Base-by-base conservation (phyloP, 1,140 invertebrate species). In the Bombus pyrosoma region DNA sequence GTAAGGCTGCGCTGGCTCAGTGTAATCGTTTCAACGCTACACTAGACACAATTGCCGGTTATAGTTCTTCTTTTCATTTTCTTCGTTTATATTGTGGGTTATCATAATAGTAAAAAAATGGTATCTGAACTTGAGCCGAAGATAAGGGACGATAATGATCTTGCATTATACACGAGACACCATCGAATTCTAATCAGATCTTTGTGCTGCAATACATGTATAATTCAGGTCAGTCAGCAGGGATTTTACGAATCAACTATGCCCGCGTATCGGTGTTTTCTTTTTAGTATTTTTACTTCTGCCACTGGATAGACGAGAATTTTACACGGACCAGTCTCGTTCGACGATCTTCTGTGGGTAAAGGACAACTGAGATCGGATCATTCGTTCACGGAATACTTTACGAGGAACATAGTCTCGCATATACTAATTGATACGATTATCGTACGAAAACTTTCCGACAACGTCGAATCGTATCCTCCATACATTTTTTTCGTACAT, bases 391-490 rank as follows among this genome's bases (percentile, higher is more conserved):
- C n/a, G 71, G 71, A 73, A 57, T 39, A n/a, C 28, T 59, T 59
- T 41, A 32, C 28, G 37, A 81, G 37, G 15, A 81, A 53, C 68
- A 79, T 79, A 84, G 76, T 68, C 66, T 37, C 66, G 37, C 3
- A 25, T 39, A 81, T 74, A 39, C 79, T 86, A 77, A 73, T 87
- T 86, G 68, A 32, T 66, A 64, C 76, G 78, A 64, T 81, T 81
- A 86, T 87, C 76, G n/a, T 71, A 39, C 15, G 53, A 87, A 87
- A 87, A 85, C 71, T 85, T 87, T 85, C 77, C 86, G 43, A 77
- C 79, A 77, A 62, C 57, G 57, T 77, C 57, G 37, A 62, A 32
- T 28, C 28, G 1, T 53, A 25, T 28, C 3, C n/a, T 10, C 3
- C 10, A 1, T 43, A 18, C 15, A n/a, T 43, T 43, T 43, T 41